These are phyloP conservation scores for Pelusios castaneus DNA, from an alignment of 2,113 vertebrate species.

Conservation along the genomic window DNA sequence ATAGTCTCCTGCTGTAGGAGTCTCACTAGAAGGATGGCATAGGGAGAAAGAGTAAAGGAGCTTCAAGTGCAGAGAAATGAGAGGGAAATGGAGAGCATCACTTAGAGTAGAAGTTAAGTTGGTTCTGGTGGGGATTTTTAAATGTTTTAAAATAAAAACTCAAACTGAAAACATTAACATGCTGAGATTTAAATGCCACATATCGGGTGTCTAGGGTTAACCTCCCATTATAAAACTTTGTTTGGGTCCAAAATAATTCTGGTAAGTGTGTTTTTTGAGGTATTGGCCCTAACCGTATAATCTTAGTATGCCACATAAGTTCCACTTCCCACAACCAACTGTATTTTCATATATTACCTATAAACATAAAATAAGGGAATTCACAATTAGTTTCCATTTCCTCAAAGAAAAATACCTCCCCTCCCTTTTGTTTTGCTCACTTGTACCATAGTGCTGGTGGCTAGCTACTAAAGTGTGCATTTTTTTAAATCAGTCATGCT, in stretches of 20 bases:
- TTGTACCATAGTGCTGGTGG: neutral
- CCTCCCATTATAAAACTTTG: neutral
- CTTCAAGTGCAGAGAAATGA: neutral
- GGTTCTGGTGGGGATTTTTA: neutral
- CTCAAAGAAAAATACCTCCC: neutral
- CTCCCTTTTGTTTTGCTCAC: neutral
- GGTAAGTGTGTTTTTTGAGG: neutral
- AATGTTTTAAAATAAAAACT: neutral
- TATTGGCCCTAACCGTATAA: neutral
- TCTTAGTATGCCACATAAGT: neutral
- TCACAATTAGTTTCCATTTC: neutral
- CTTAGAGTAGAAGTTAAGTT: neutral
- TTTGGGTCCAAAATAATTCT: neutral
- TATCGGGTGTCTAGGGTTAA: neutral
- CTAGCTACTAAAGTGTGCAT: fast-evolving
- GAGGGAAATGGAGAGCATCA: neutral
- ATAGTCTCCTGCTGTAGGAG: neutral
- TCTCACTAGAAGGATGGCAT: neutral
- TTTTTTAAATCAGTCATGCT: neutral
- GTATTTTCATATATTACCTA: neutral
- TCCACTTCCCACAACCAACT: neutral
- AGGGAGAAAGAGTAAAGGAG: neutral
- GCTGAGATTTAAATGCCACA: neutral
- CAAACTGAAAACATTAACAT: neutral
- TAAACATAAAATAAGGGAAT: neutral